A percentile compares a stretch with the other conserved stretches of the same genome.
phyloP scores from a whole-genome alignment of 2,888 invertebrate species.

The Creontiades dilutus region DNA sequence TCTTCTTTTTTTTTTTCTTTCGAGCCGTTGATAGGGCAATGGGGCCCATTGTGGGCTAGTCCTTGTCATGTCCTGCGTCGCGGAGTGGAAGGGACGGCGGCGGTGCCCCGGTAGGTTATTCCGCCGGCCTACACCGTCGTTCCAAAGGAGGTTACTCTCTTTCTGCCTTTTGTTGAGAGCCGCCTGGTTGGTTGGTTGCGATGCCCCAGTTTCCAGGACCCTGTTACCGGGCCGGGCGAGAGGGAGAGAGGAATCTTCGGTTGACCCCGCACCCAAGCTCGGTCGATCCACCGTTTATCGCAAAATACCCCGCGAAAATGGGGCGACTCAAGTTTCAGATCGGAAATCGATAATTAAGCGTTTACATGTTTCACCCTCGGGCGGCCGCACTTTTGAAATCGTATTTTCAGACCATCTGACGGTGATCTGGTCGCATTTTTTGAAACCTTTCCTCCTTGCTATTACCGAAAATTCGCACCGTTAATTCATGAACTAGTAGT shows the following conservation, averaged over 20 bases:
- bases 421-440: too few species aligned
- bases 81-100: neutral
- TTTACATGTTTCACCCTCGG: too few species aligned
- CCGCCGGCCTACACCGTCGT: slow-evolving; percentile 2
- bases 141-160: slow-evolving; percentile 31
- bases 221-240: neutral
- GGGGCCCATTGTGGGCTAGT: slow-evolving; percentile 37
- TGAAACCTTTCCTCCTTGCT: too few species aligned
- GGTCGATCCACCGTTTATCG: neutral
- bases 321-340: slow-evolving; percentile 14
- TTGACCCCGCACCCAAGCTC: neutral
- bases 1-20: slow-evolving; percentile 8
- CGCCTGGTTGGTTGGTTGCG: neutral
- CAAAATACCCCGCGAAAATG: neutral
- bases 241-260: slow-evolving; percentile 6
- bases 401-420: too few species aligned
- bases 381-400: too few species aligned
- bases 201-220: slow-evolving; percentile 35
- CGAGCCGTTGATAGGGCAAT: slow-evolving; percentile 36
- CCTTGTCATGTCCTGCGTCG: neutral
- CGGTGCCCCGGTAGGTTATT: neutral
- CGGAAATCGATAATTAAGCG: neutral
- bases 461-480: too few species aligned
- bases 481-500: too few species aligned
- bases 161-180: neutral